Evolutionary conservation across 2,888 invertebrate genomes (phyloP), one percentile per base, ranked within the genome.

Genomic region (Lathronympha strigana): DNA sequence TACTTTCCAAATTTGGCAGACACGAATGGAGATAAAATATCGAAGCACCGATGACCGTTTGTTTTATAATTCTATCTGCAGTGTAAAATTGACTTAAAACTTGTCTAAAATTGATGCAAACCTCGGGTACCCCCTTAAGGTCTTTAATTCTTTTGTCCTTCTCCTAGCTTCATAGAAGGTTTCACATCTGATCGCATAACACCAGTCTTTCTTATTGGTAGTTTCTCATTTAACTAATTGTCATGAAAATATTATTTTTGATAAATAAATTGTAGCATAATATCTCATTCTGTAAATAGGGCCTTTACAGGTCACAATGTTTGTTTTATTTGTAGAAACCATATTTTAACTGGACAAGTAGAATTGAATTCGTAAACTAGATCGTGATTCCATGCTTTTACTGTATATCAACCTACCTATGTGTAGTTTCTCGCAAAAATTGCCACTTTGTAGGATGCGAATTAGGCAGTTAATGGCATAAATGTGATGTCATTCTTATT

Each of bases 181-280:
- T 31, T 9, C 28, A 28, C 49, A 9, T 4, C 8, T n/a, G 23
- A 15, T 9, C 9, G 3, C 19, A 43, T 19, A 19, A 9, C 17
- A 28, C n/a, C n/a, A 9, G 33, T 33, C 33, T 33, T 33, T 33
- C 1, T 33, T 33, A 5, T 19, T 43, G n/a, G 8, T 43, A 19
- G 11, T 43, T 38, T 11, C 17, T 6, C 2, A n/a, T 38, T 15
- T 6, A 15, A 36, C 36, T 17, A 8, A 40, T 19, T 19, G 19
- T 43, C 43, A 43, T 43, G 19, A 43, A 40, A 19, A 40, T 40
- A 9, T 40, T 40, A 19, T 40, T 40, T 43, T 43, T 43, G 50
- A 9, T 50, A 31, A 50, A 31, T 49, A 28, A 9, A 31, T 11
- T 31, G 11, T 50, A 31, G 31, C 15, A 31, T 50, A 31, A 49